These are phyloP conservation scores for Rhizoglyphus robini DNA, from an alignment of 1,140 invertebrate species.

Conservation along the genomic window DNA sequence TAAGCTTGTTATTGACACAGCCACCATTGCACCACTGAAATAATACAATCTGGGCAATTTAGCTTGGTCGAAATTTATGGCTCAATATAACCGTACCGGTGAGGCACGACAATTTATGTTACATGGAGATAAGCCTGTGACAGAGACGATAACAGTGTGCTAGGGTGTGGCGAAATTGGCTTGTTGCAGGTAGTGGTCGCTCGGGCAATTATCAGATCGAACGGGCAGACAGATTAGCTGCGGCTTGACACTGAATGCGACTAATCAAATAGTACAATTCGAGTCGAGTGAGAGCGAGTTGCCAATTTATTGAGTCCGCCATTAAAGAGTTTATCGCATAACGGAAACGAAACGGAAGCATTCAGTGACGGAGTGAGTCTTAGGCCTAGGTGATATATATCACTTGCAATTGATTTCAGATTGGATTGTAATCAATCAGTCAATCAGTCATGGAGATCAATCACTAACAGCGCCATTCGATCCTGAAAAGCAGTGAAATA, in stretches of 20 bases:
- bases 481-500: too few species aligned
- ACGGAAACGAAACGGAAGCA: background rate
- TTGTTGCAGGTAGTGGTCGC: background rate
- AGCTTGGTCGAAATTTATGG: background rate
- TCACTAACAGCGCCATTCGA: too few species aligned
- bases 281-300: background rate
- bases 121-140: background rate
- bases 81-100: background rate
- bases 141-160: background rate
- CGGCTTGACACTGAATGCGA: background rate
- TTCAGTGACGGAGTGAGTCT: background rate
- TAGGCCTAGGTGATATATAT: too few species aligned
- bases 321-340: background rate
- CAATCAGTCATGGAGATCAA: too few species aligned
- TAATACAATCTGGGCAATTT: constrained; percentile 4
- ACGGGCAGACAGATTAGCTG: background rate
- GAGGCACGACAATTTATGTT: constrained; percentile 3
- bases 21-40: background rate
- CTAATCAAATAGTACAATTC: background rate
- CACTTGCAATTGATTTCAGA: too few species aligned
- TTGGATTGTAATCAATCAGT: too few species aligned
- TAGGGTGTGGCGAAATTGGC: background rate
- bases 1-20: background rate
- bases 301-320: constrained; percentile 1
- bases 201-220: background rate